These are phyloP conservation scores for Phacellophora camtschatica DNA, from an alignment of 30 jellyfish, hydroid and myxozoan genomes.

Conservation along the genomic window DNA sequence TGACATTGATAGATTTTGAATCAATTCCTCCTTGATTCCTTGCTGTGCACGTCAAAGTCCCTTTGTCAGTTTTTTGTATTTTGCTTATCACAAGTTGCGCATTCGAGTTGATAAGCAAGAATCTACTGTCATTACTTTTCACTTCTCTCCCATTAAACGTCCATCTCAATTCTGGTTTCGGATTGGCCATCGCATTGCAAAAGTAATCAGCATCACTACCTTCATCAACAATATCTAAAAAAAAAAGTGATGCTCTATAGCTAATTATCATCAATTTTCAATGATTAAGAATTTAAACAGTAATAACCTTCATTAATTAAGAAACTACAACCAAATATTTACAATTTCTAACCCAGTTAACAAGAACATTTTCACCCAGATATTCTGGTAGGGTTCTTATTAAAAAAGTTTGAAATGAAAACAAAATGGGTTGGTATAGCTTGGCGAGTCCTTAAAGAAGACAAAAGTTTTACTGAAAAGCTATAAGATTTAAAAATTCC, in stretches of 20 bases:
- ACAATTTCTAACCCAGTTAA: no score
- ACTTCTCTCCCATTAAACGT: constrained; percentile 47
- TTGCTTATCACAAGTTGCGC: constrained; percentile 58
- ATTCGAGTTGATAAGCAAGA: constrained; percentile 11
- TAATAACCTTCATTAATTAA: no score
- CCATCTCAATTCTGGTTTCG: constrained; percentile 65
- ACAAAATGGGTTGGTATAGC: no score
- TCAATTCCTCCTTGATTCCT: constrained; percentile 47
- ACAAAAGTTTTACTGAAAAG: no score
- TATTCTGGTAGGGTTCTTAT: no score
- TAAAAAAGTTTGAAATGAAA: no score
- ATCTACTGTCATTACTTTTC: neutral
- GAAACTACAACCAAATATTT: no score
- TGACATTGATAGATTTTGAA: neutral
- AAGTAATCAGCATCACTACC: constrained; percentile 55
- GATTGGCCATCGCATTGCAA: constrained; percentile 59
- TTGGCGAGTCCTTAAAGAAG: no score
- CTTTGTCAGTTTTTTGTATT: constrained; percentile 27
- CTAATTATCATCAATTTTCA: no score
- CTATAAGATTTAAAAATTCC: no score
- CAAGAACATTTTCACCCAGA: no score
- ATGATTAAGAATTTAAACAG: no score
- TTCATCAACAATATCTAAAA: constrained; percentile 45
- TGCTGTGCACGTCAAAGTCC: constrained; percentile 33
- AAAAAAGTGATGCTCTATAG: neutral